Conservation (phyloP, 1,140 invertebrate species). For the Condylostylus longicornis region DNA sequence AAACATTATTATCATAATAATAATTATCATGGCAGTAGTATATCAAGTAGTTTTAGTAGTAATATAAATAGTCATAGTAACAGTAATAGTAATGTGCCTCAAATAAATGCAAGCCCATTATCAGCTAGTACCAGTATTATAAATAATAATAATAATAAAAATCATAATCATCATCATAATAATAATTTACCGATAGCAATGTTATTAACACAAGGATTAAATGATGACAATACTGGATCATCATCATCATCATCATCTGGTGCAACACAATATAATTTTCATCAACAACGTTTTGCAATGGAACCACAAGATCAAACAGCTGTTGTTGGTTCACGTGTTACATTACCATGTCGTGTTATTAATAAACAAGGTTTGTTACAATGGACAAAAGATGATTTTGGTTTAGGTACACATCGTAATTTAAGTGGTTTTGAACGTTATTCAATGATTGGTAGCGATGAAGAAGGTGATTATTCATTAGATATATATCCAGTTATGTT, state of each 20-base stretch:
- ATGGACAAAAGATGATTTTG: slow-evolving; percentile 75
- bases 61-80: too few relatives aligned
- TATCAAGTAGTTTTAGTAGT: too few relatives aligned
- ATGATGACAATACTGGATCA: too few relatives aligned
- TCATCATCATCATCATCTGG: slow-evolving; percentile 8
- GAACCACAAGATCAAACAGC: slow-evolving; percentile 68
- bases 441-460: slow-evolving; percentile 64
- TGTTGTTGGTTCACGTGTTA: slow-evolving; percentile 50
- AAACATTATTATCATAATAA: too few relatives aligned
- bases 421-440: slow-evolving; percentile 65
- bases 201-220: too few relatives aligned
- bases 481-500: slow-evolving; percentile 57
- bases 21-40: too few relatives aligned
- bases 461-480: slow-evolving; percentile 62
- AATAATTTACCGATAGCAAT: too few relatives aligned
- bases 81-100: too few relatives aligned
- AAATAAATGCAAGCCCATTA: too few relatives aligned
- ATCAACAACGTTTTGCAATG: slow-evolving; percentile 59
- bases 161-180: too few relatives aligned
- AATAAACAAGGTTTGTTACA: slow-evolving; percentile 62
- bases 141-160: too few relatives aligned
- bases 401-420: slow-evolving; percentile 58
- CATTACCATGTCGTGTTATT: slow-evolving; percentile 54
- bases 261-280: slow-evolving; percentile 18
- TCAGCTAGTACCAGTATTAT: too few relatives aligned